Evolutionary conservation across 2,797 vertebrate genomes (phyloP), one percentile per base, ranked within the genome.

Genomic region (Scleropages formosus): DNA sequence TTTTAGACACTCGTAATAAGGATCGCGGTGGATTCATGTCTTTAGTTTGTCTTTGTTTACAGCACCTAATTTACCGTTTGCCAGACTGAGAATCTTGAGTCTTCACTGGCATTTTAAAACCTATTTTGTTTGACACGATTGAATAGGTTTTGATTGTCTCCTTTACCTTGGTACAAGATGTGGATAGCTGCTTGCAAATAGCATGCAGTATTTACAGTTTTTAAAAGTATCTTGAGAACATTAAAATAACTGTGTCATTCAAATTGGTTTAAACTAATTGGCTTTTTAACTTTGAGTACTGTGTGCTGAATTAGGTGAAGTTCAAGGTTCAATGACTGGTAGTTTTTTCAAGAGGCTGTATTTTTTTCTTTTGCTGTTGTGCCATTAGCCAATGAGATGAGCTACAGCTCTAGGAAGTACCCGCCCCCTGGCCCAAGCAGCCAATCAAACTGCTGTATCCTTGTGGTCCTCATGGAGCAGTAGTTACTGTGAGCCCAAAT

Each of bases 261-360:
- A 6, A 4, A 4, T 26, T 12, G 24, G 15, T 31, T 49, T 9
- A 69, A 24, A 69, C 61, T 47, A 56, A 59, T 27, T 16, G 60
- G 59, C 13, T 49, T 22, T 64, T 8, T 47, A 53, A 46, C 59
- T 61, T 39, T 44, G 31, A 59, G 22, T 11, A 27, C 39, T 27
- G 69, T 58, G 53, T 22, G 20, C 20, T 64, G 44, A 26, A 63
- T 64, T n/a, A 12, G 22, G 46, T 51, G 60, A 15, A 74, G 24
- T n/a, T 51, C 20, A 64, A 73, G 72, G 44, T 15, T 51, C 63
- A 73, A 47, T 73, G 11, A 15, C 39, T 63, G 39, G 39, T 63
- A 72, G 59, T 72, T 53, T 73, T 62, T 53, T 64, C 39, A 61
- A 15, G 44, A 26, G 59, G 31, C 60, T 15, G n/a, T 46, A 39